phyloP scores from a whole-genome alignment of 2,888 invertebrate species.

The Euplexia lucipara region DNA sequence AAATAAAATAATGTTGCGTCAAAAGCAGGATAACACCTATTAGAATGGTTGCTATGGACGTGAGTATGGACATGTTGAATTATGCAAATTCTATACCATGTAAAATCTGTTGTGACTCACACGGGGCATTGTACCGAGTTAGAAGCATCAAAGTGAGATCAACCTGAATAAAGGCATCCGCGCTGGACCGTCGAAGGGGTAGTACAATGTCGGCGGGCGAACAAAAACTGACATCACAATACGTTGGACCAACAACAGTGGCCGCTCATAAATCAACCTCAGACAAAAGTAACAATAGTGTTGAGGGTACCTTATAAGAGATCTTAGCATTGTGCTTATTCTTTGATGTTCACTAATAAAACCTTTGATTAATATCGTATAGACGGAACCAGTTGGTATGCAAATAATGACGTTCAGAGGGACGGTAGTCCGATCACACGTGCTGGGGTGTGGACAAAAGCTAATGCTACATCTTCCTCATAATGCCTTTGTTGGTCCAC shows the following conservation, averaged over 20 bases:
- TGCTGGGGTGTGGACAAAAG: constrained; percentile 84
- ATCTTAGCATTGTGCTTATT: constrained; percentile 90
- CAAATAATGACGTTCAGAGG: constrained; percentile 87
- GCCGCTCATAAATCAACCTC: constrained; percentile 91
- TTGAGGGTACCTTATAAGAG: constrained; percentile 91
- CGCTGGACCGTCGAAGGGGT: constrained; percentile 88
- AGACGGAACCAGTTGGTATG: constrained; percentile 89
- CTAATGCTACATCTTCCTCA: constrained; percentile 86
- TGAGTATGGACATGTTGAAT: constrained; percentile 55
- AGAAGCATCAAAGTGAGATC: constrained; percentile 89
- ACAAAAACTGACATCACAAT: constrained; percentile 91
- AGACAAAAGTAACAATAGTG: constrained; percentile 91
- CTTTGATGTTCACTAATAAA: constrained; percentile 91
- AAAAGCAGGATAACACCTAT: constrained; percentile 31
- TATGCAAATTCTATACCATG: constrained; percentile 71
- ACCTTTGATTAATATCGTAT: constrained; percentile 91
- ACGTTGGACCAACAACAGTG: constrained; percentile 89
- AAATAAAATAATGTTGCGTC: background rate
- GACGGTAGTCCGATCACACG: constrained; percentile 88
- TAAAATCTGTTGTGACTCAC: constrained; percentile 77
- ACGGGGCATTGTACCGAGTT: constrained; percentile 83
- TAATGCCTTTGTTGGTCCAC: constrained; percentile 81
- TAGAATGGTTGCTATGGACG: constrained; percentile 48
- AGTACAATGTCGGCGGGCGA: constrained; percentile 89
- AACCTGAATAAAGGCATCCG: constrained; percentile 87